Conservation (phyloP, 2,888 invertebrate species). For the Venusia cambrica region DNA sequence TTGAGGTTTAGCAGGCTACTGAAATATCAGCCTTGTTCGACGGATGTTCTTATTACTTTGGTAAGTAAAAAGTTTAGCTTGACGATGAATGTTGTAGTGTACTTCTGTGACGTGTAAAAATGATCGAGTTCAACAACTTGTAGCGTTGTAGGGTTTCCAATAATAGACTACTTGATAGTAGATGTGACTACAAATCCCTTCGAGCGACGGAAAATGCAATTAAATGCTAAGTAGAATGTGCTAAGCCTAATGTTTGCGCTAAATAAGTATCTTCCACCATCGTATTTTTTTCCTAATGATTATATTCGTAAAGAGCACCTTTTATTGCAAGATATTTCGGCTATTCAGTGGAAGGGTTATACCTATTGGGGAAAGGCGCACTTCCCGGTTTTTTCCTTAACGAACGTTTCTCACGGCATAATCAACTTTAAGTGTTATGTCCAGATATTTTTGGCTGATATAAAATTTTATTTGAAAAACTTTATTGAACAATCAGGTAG, state of each 20-base stretch:
- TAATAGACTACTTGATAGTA: constrained; percentile 19
- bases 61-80: constrained; percentile 48
- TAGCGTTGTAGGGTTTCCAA: constrained; percentile 23
- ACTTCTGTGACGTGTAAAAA: constrained; percentile 12
- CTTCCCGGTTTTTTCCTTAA: too few species aligned
- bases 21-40: constrained; percentile 83
- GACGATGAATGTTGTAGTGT: constrained; percentile 15
- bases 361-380: too few species aligned
- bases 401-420: too few species aligned
- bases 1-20: constrained; percentile 84
- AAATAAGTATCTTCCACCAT: too few species aligned
- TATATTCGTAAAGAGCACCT: background rate
- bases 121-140: constrained; percentile 19
- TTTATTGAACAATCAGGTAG: too few species aligned
- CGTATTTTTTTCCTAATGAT: constrained; percentile 4
- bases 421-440: too few species aligned
- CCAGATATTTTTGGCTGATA: too few species aligned
- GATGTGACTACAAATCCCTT: constrained; percentile 15
- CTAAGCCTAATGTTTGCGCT: too few species aligned
- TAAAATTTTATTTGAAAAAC: too few species aligned
- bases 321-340: constrained; percentile 12
- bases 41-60: constrained; percentile 66
- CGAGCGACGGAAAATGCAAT: constrained; percentile 22
- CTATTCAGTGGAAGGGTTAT: constrained; percentile 3
- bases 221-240: too few species aligned